Evolutionary conservation across 2,113 vertebrate genomes (phyloP).

Genomic region (Catharus fuscescens): DNA sequence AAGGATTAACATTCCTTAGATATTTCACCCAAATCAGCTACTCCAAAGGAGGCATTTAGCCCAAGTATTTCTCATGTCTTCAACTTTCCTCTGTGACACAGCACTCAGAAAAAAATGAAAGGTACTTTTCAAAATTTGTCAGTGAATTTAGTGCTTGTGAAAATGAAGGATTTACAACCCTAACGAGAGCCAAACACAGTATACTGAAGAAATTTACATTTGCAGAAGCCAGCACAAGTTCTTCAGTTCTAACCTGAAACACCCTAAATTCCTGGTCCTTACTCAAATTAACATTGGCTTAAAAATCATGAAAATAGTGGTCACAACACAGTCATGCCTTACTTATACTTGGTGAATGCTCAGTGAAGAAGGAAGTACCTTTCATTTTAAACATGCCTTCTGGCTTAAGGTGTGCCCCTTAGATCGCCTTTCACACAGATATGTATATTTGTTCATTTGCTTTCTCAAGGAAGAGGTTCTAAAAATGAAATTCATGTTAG

Average conservation of each 20-base stretch:
- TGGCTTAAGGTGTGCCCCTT: not conserved
- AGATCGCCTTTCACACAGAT: not conserved
- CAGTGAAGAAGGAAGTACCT: not conserved
- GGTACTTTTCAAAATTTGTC: not conserved
- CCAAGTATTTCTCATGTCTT: conserved; percentile 25
- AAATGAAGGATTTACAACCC: not conserved
- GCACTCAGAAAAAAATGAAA: not conserved
- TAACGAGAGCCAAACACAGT: not conserved
- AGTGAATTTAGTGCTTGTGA: not conserved
- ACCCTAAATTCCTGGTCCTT: not conserved
- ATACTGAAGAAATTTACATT: not conserved
- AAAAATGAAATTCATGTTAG: not conserved
- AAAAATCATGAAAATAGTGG: not conserved
- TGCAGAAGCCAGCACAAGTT: not conserved
- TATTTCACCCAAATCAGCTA: conserved; percentile 29
- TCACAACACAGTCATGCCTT: not conserved
- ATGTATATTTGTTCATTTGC: not conserved
- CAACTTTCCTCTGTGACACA: not conserved
- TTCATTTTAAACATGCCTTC: not conserved
- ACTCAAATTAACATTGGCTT: not conserved
- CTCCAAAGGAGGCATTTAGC: conserved; percentile 6
- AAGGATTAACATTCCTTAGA: conserved; percentile 65
- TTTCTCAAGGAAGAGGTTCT: not conserved
- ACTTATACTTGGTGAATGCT: not conserved
- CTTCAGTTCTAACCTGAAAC: not conserved